These are phyloP conservation scores for Apamea crenata DNA, from an alignment of 2,888 invertebrate species.

Conservation along the genomic window DNA sequence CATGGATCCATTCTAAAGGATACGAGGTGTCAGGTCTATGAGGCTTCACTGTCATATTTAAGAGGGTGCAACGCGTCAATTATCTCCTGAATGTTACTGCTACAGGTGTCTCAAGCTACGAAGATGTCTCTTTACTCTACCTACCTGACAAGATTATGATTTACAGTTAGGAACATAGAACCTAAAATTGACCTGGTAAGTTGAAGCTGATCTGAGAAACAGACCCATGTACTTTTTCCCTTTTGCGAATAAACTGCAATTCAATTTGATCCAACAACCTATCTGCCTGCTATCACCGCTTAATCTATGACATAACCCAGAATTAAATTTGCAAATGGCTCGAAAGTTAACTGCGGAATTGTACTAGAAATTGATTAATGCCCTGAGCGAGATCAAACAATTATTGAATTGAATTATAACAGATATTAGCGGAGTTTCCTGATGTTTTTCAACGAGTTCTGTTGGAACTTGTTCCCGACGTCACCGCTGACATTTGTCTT, in stretches of 20 bases:
- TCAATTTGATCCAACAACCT: background rate
- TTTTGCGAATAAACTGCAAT: background rate
- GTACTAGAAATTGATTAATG: constrained; percentile 88
- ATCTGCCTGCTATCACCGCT: constrained; percentile 31
- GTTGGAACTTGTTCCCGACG: constrained; percentile 58
- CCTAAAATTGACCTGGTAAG: background rate
- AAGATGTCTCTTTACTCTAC: background rate
- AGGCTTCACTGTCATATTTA: background rate
- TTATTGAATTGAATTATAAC: constrained; percentile 84
- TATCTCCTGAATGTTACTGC: too few species aligned
- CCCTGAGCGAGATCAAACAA: constrained; percentile 82
- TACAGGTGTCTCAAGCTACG: background rate
- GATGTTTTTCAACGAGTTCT: constrained; percentile 62
- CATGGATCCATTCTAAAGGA: too few species aligned
- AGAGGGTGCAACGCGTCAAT: background rate
- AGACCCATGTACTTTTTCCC: too few species aligned
- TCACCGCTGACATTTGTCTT: constrained; percentile 66
- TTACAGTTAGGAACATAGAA: background rate
- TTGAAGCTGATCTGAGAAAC: background rate
- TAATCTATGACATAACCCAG: constrained; percentile 72
- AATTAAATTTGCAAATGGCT: constrained; percentile 87
- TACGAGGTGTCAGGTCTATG: background rate
- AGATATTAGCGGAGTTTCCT: constrained; percentile 69
- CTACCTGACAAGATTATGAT: background rate
- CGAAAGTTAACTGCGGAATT: constrained; percentile 83